A percentile compares a stretch with the other conserved stretches of the same genome.
These are phyloP conservation scores for Lamellibrachia columna DNA, from an alignment of 2,888 invertebrate genomes.

Conservation along the genomic window DNA sequence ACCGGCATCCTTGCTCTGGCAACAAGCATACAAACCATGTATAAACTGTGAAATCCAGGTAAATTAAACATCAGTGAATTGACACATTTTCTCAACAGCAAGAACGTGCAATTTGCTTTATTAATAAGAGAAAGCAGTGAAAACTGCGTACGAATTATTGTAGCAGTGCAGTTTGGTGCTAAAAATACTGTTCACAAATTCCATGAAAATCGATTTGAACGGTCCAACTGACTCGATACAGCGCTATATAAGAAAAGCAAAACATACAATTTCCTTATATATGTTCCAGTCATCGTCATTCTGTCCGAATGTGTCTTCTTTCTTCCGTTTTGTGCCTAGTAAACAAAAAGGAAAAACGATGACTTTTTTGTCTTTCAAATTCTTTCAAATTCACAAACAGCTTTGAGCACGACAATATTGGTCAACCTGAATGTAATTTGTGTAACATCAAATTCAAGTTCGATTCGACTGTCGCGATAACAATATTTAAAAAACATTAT, in stretches of 20 bases:
- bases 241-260: not conserved
- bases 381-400: too few species aligned
- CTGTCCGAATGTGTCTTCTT: conserved; percentile 88
- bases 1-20: conserved; percentile 71
- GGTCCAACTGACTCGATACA: not conserved
- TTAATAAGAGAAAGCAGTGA: too few species aligned
- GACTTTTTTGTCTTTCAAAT: not conserved
- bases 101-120: too few species aligned
- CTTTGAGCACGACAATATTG: too few species aligned
- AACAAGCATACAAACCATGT: not conserved
- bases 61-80: too few species aligned
- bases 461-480: too few species aligned
- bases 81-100: too few species aligned
- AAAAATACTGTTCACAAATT: not conserved
- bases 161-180: too few species aligned
- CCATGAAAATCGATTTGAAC: too few species aligned
- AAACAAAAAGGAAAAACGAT: not conserved
- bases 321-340: conserved; percentile 70
- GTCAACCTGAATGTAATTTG: not conserved
- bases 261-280: conserved; percentile 82
- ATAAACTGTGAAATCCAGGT: not conserved
- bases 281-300: conserved; percentile 97
- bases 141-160: too few species aligned
- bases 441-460: too few species aligned
- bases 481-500: too few species aligned